Percentiles rank a stretch among this genome's conserved stretches.
Evolutionary conservation across 2,113 vertebrate species (phyloP).

Genomic region (Potamarius usumacintae): DNA sequence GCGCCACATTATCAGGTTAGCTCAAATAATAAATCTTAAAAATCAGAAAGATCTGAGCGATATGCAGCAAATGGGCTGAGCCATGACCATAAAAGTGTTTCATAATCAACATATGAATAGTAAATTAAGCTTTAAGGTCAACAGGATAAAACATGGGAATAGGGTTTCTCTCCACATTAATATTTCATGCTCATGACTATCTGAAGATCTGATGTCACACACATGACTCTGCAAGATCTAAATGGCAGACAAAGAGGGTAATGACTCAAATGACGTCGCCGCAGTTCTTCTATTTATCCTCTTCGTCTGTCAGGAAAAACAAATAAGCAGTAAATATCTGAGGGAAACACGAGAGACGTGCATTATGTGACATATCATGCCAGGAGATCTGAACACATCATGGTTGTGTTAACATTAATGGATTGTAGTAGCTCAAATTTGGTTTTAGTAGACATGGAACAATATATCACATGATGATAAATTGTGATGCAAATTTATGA

Average conservation of each 20-base stretch:
- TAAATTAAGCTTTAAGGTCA: slow-evolving; percentile 55
- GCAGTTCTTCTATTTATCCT: neutral
- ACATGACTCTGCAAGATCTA: slow-evolving; percentile 49
- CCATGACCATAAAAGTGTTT: slow-evolving; percentile 50
- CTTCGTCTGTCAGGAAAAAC: slow-evolving; percentile 30
- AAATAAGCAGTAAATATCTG: slow-evolving; percentile 45
- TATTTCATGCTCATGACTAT: slow-evolving; percentile 49
- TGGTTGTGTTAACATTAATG: slow-evolving; percentile 23
- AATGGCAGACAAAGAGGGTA: slow-evolving; percentile 44
- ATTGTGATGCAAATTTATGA: too few relatives aligned
- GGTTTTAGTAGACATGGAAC: neutral
- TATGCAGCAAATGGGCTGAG: neutral
- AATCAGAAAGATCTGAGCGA: neutral
- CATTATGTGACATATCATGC: slow-evolving; percentile 44
- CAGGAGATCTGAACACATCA: slow-evolving; percentile 12
- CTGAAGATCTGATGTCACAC: slow-evolving; percentile 29
- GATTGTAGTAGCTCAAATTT: neutral
- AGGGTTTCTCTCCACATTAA: slow-evolving; percentile 59
- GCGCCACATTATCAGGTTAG: neutral
- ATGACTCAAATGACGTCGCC: slow-evolving; percentile 25
- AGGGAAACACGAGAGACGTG: slow-evolving; percentile 31
- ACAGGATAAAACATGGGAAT: slow-evolving; percentile 38
- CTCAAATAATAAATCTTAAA: neutral
- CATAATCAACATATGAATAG: slow-evolving; percentile 59
- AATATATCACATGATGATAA: too few relatives aligned